Percentiles rank a stretch among this genome's conserved stretches.
phyloP scores from a whole-genome alignment of 2,113 vertebrate species.

The Cranoglanis bouderius region DNA sequence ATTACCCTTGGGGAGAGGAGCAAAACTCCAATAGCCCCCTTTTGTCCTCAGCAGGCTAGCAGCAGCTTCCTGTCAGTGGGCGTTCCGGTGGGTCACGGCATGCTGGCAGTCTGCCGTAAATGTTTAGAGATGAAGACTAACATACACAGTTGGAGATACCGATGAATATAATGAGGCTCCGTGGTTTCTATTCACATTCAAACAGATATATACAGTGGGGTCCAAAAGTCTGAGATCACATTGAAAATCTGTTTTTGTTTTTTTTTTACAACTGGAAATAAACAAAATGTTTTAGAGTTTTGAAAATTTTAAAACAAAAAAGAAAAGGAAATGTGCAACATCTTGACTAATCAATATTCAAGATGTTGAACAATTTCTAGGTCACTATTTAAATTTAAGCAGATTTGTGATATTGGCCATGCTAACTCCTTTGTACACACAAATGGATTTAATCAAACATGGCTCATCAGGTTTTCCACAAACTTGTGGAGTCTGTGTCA shows the following conservation, averaged over 20 bases:
- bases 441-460: background rate
- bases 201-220: background rate
- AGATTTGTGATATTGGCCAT: background rate
- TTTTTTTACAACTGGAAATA: background rate
- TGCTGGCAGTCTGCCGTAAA: constrained; percentile 23
- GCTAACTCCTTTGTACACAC: background rate
- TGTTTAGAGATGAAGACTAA: constrained; percentile 43
- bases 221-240: background rate
- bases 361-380: background rate
- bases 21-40: constrained; percentile 37
- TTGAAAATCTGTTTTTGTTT: background rate
- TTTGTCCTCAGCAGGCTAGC: constrained; percentile 31
- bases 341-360: background rate
- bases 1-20: constrained; percentile 43
- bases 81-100: background rate
- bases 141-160: constrained; percentile 20
- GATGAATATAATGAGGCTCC: constrained; percentile 8
- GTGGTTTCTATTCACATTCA: background rate
- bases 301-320: too few relatives aligned
- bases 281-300: too few relatives aligned
- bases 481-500: background rate
- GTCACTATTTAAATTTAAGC: background rate
- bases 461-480: background rate
- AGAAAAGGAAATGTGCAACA: too few relatives aligned
- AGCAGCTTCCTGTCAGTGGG: constrained; percentile 37